Evolutionary conservation across 64 coral and sea anemone species (phyloP).

Genomic region (Montipora efflorescens): DNA sequence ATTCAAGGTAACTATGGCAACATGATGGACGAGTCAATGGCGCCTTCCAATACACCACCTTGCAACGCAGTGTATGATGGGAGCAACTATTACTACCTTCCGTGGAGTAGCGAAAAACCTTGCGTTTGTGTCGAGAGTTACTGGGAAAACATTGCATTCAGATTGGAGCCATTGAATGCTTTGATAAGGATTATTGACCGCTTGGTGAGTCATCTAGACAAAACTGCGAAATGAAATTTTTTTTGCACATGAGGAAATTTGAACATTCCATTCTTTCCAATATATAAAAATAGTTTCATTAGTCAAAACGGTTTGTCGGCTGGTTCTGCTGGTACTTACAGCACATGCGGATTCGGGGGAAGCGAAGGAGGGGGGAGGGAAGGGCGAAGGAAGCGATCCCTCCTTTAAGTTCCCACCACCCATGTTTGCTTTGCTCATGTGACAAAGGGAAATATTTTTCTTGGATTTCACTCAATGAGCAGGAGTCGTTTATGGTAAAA

Average conservation of each 20-base stretch:
- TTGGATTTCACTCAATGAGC: too few species aligned
- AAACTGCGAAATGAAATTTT: neutral
- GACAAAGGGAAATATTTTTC: too few species aligned
- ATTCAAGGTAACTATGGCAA: constrained; percentile 96
- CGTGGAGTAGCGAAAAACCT: constrained; percentile 93
- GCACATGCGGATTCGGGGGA: too few species aligned
- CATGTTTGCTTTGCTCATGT: too few species aligned
- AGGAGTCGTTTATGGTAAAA: too few species aligned
- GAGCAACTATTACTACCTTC: constrained; percentile 88
- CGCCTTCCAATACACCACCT: constrained; percentile 91
- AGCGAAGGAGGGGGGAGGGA: too few species aligned
- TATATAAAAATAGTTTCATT: too few species aligned
- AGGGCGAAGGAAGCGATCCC: too few species aligned
- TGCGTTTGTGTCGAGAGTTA: constrained; percentile 86
- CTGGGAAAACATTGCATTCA: constrained; percentile 93
- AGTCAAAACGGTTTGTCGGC: too few species aligned
- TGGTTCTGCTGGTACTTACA: too few species aligned
- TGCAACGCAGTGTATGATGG: constrained; percentile 96
- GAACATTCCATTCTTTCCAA: too few species aligned
- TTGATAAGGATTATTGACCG: constrained; percentile 68
- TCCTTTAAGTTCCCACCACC: too few species aligned
- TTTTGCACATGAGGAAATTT: neutral
- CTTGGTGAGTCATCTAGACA: constrained; percentile 32
- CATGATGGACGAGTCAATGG: constrained; percentile 97
- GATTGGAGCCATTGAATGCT: constrained; percentile 87